Percentiles rank a stretch among this genome's conserved stretches.
These are phyloP conservation scores for Pantelozetes paolii DNA, from an alignment of 2,888 invertebrate species.

Conservation along the genomic window DNA sequence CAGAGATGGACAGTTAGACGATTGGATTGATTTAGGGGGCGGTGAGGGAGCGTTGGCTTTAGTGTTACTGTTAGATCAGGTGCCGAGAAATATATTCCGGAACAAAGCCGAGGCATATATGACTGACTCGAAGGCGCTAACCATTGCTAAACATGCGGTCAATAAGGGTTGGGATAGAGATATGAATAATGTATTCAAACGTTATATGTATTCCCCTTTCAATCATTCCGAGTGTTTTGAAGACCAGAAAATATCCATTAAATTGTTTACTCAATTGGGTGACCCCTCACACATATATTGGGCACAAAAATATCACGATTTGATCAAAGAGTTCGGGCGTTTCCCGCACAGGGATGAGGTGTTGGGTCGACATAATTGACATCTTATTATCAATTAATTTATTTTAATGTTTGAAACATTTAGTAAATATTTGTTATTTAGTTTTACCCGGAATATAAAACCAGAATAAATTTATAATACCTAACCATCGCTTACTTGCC, in stretches of 20 bases:
- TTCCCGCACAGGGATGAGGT: slow-evolving; percentile 40
- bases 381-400: not conserved
- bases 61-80: slow-evolving; percentile 37
- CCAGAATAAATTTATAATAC: too few species aligned
- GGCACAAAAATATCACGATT: slow-evolving; percentile 37
- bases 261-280: slow-evolving; percentile 38
- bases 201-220: slow-evolving; percentile 40
- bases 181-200: slow-evolving; percentile 10
- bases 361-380: slow-evolving; percentile 16
- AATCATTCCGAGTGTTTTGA: slow-evolving; percentile 39
- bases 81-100: slow-evolving; percentile 37
- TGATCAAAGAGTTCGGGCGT: slow-evolving; percentile 25
- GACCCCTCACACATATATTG: slow-evolving; percentile 34
- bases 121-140: slow-evolving; percentile 34
- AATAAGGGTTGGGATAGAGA: slow-evolving; percentile 37
- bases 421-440: not conserved
- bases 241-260: slow-evolving; percentile 32
- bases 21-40: slow-evolving; percentile 11
- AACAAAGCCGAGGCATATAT: slow-evolving; percentile 32
- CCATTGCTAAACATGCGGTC: slow-evolving; percentile 7
- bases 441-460: too few species aligned
- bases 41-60: slow-evolving; percentile 34
- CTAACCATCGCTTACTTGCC: too few species aligned
- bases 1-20: slow-evolving; percentile 17
- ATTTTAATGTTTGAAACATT: not conserved